Percentiles rank a stretch among this genome's conserved stretches.
phyloP scores from a whole-genome alignment of 2,888 invertebrate genomes.

The Morpho helenor region DNA sequence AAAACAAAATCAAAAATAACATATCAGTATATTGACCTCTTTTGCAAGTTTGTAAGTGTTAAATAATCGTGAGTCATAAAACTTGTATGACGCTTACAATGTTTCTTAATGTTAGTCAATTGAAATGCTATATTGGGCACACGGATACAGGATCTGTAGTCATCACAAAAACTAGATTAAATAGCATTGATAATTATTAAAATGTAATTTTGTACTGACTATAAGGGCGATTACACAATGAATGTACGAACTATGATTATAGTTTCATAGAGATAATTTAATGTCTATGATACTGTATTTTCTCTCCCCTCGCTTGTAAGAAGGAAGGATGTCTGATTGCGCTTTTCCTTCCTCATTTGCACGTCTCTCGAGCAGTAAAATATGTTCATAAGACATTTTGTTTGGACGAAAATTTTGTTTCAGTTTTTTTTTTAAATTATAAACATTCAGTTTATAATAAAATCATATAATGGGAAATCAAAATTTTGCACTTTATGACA shows the following conservation, averaged over 20 bases:
- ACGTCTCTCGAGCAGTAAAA: too few relatives aligned
- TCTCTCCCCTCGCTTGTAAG: too few relatives aligned
- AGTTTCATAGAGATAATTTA: neutral
- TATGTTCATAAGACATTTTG: too few relatives aligned
- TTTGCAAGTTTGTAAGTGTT: slow-evolving; percentile 8
- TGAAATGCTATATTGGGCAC: slow-evolving; percentile 11
- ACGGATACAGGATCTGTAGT: slow-evolving; percentile 17
- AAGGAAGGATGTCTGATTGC: too few relatives aligned
- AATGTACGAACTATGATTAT: neutral
- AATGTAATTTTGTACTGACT: neutral
- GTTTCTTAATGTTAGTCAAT: slow-evolving; percentile 12
- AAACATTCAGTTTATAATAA: too few relatives aligned
- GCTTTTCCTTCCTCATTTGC: too few relatives aligned
- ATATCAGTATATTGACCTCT: slow-evolving; percentile 5
- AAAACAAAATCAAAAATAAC: neutral
- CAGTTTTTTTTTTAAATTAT: too few relatives aligned
- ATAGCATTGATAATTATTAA: neutral
- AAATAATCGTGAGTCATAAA: slow-evolving; percentile 15
- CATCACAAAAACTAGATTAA: slow-evolving; percentile 5
- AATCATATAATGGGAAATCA: too few relatives aligned
- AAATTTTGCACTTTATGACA: too few relatives aligned
- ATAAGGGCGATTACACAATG: neutral
- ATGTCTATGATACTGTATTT: neutral
- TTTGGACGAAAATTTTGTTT: too few relatives aligned
- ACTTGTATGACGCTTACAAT: slow-evolving; percentile 3